Conservation (phyloP, 2,797 vertebrate genomes). For the Scomberomorus guttatus region DNA sequence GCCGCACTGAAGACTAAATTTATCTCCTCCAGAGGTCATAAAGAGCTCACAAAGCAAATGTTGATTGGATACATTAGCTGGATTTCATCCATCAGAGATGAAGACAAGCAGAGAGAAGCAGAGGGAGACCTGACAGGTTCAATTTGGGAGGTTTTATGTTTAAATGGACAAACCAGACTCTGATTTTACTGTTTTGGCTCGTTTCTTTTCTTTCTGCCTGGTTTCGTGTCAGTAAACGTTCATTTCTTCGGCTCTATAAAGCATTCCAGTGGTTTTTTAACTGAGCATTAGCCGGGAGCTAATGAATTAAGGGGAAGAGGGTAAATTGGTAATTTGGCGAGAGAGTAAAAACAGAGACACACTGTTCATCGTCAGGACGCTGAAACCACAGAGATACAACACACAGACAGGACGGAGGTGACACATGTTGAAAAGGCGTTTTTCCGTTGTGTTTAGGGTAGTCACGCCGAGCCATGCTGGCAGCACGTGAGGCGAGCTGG, state of each 20-base stretch:
- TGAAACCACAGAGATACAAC: too few relatives aligned
- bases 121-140: background rate
- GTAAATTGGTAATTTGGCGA: background rate
- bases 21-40: background rate
- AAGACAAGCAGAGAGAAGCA: slow-evolving; percentile 5
- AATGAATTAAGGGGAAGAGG: background rate
- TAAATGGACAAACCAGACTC: too few relatives aligned
- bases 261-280: too few relatives aligned
- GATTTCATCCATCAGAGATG: background rate
- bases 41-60: slow-evolving; percentile 4
- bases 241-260: too few relatives aligned
- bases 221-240: background rate
- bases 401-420: too few relatives aligned
- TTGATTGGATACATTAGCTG: slow-evolving; percentile 24
- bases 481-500: too few relatives aligned
- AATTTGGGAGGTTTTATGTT: too few relatives aligned
- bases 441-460: too few relatives aligned
- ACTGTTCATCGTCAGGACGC: background rate
- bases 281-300: background rate
- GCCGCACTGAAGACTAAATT: background rate
- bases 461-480: too few relatives aligned
- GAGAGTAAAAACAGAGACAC: slow-evolving; percentile 1
- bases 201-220: background rate
- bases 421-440: too few relatives aligned
- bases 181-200: too few relatives aligned